Conservation (phyloP, 2,797 vertebrate genomes). For the Peromyscus nudipes region DNA sequence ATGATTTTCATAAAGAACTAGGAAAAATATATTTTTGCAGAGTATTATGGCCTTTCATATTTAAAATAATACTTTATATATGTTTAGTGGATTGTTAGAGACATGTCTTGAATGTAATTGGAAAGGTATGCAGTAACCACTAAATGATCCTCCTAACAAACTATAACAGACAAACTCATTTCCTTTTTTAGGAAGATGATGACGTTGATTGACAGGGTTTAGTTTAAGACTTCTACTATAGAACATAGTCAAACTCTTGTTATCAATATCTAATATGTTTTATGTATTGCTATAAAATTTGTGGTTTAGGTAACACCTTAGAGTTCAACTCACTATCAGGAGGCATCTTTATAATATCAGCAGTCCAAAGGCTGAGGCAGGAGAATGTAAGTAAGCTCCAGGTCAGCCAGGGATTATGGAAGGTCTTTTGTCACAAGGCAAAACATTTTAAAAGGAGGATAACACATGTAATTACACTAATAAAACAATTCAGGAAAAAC, state of each 20-base stretch:
- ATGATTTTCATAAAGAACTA: slow-evolving; percentile 15
- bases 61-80: not conserved
- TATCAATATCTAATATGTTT: not conserved
- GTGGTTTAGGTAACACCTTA: not conserved
- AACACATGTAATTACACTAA: not conserved
- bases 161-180: not conserved
- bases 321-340: not conserved
- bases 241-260: not conserved
- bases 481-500: slow-evolving; percentile 26
- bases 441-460: not conserved
- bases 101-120: not conserved
- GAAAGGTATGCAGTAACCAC: not conserved
- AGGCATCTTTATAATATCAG: not conserved
- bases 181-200: not conserved
- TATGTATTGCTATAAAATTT: not conserved
- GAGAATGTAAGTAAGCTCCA: not conserved
- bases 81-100: not conserved
- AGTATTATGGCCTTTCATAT: not conserved
- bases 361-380: not conserved
- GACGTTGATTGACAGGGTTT: not conserved
- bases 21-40: not conserved
- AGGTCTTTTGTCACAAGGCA: not conserved
- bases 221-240: not conserved
- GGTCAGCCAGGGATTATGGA: not conserved
- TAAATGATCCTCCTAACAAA: not conserved